A percentile compares a stretch with the other conserved stretches of the same genome.
These are phyloP conservation scores for Ammospiza maritima DNA, from an alignment of 2,797 vertebrate genomes.

Conservation along the genomic window DNA sequence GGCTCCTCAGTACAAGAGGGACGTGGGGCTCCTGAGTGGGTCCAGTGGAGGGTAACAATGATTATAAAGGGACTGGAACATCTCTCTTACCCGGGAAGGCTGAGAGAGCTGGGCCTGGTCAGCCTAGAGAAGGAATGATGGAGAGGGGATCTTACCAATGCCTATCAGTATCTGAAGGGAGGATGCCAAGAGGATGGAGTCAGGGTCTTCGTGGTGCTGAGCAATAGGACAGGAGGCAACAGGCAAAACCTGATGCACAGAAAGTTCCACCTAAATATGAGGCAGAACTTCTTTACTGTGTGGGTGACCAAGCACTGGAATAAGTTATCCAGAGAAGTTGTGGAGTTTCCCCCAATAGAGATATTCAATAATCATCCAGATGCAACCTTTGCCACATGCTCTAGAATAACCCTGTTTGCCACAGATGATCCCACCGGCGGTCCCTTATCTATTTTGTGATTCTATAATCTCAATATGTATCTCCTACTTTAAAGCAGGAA, in stretches of 20 bases:
- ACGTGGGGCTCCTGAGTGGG: accelerated
- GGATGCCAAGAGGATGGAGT: not conserved
- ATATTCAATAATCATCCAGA: not conserved
- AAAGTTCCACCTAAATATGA: not conserved
- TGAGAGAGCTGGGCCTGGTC: not conserved
- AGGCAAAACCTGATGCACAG: not conserved
- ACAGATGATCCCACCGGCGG: not conserved
- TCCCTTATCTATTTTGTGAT: not conserved
- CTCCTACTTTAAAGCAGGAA: not conserved
- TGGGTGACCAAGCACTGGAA: not conserved
- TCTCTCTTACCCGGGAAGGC: accelerated
- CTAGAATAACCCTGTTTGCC: not conserved
- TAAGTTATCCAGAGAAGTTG: not conserved
- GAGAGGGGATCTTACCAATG: not conserved
- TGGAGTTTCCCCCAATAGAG: not conserved
- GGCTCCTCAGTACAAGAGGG: not conserved
- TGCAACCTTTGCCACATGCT: not conserved
- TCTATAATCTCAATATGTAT: not conserved
- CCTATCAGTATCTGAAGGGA: not conserved
- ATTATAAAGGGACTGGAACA: not conserved
- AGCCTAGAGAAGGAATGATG: not conserved
- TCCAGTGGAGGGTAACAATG: not conserved
- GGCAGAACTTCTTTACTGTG: not conserved
- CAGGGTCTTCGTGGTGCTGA: not conserved
- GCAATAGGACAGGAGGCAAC: not conserved